phyloP scores from a whole-genome alignment of 2,113 vertebrate genomes.

The Cyanocitta stelleri region DNA sequence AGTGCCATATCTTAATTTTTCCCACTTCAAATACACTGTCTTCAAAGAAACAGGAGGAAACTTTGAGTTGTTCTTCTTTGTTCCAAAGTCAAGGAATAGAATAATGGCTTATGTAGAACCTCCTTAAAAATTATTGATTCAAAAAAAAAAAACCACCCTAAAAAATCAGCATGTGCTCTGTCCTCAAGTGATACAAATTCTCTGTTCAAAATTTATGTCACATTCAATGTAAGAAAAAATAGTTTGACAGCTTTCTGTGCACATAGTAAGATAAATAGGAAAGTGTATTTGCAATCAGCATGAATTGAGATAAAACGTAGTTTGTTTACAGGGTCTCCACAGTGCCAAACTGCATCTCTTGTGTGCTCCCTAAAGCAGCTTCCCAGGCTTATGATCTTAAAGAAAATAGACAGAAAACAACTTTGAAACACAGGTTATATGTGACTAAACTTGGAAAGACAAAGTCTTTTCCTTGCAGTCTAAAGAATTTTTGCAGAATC shows the following conservation, averaged over 20 bases:
- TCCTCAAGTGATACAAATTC: not conserved
- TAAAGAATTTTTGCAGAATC: not conserved
- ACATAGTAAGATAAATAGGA: not conserved
- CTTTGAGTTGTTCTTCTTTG: not conserved
- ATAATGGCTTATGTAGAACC: not conserved
- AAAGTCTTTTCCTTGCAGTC: not conserved
- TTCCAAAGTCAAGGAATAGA: not conserved
- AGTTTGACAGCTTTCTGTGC: not conserved
- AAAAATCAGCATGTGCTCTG: not conserved
- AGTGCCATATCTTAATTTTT: not conserved
- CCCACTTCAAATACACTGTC: not conserved
- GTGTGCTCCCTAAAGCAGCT: not conserved
- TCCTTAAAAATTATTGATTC: not conserved
- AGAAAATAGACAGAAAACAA: not conserved
- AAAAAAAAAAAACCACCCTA: not conserved
- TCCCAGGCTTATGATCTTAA: not conserved
- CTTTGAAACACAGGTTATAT: not conserved
- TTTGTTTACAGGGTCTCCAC: not conserved
- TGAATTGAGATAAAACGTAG: not conserved
- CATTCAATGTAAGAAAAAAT: not conserved
- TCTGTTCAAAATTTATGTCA: not conserved
- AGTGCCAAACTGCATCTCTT: not conserved
- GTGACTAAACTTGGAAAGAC: slow-evolving; percentile 16
- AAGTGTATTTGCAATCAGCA: not conserved
- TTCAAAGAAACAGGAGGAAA: not conserved